Percentiles rank a stretch among this genome's conserved stretches.
phyloP scores from a whole-genome alignment of 2,113 vertebrate species.

The Mirza zaza region DNA sequence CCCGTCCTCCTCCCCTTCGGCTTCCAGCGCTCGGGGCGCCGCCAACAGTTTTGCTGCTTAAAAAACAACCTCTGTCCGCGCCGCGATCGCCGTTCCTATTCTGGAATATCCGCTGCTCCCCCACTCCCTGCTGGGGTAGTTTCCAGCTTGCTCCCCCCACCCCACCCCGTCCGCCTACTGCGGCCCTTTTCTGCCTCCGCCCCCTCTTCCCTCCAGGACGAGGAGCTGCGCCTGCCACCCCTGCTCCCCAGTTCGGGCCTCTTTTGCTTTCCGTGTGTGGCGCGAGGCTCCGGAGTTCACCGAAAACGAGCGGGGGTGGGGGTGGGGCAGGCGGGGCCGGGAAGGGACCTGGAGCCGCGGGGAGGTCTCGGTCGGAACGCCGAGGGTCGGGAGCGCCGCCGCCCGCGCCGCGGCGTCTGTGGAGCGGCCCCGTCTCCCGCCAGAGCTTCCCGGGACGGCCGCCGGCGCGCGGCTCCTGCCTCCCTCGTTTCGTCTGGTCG shows the following conservation, averaged over 20 bases:
- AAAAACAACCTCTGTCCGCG: conserved; percentile 5
- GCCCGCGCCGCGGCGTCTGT: background rate
- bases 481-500: background rate
- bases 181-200: conserved; percentile 65
- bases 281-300: conserved; percentile 27
- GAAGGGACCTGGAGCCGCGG: background rate
- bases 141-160: conserved; percentile 82
- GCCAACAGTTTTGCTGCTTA: conserved; percentile 42
- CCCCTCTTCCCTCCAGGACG: conserved; percentile 62
- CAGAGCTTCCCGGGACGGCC: background rate
- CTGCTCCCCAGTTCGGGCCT: conserved; percentile 79
- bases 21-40: background rate
- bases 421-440: background rate
- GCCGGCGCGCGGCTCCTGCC: conserved; percentile 42
- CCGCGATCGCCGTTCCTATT: background rate
- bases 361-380: background rate
- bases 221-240: conserved; percentile 80
- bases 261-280: background rate
- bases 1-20: background rate
- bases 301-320: background rate
- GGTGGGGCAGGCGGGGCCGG: conserved; percentile 17
- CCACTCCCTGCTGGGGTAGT: conserved; percentile 34
- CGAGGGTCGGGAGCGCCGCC: conserved; percentile 68
- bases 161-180: conserved; percentile 65
- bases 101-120: background rate